A percentile compares a stretch with the other conserved stretches of the same genome.
Evolutionary conservation across 2,113 vertebrate species (phyloP).

Genomic region (Dascyllus trimaculatus): DNA sequence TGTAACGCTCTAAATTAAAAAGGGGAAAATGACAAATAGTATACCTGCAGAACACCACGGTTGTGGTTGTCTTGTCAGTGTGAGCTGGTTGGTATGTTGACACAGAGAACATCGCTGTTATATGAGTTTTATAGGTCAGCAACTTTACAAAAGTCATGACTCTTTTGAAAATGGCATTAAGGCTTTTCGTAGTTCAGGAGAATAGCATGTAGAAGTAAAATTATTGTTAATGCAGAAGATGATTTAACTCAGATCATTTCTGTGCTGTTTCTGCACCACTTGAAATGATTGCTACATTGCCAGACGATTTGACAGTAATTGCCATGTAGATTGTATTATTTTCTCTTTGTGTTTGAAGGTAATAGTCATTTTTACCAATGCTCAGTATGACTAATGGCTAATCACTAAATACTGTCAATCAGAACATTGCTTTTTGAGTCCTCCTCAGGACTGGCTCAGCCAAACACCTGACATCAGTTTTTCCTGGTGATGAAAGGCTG

Average conservation of each 20-base stretch:
- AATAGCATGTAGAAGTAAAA: neutral
- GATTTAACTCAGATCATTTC: neutral
- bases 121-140: too few relatives aligned
- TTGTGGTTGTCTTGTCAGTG: too few relatives aligned
- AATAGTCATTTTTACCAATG: conserved; percentile 8
- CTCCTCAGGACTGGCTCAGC: neutral
- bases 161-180: neutral
- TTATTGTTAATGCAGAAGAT: neutral
- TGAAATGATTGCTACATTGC: conserved; percentile 10
- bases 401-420: conserved; percentile 19
- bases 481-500: conserved; percentile 11
- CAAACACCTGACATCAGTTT: conserved; percentile 21
- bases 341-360: conserved; percentile 2
- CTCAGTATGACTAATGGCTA: conserved; percentile 22
- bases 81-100: too few relatives aligned
- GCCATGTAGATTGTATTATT: neutral
- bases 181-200: neutral
- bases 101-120: too few relatives aligned
- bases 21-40: too few relatives aligned
- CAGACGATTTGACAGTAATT: conserved; percentile 9
- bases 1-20: too few relatives aligned
- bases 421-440: neutral
- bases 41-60: too few relatives aligned
- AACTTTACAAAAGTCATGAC: too few relatives aligned
- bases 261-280: conserved; percentile 1